Conservation (phyloP, 2,888 invertebrate genomes). For the Pseudeuparius sepicola region DNA sequence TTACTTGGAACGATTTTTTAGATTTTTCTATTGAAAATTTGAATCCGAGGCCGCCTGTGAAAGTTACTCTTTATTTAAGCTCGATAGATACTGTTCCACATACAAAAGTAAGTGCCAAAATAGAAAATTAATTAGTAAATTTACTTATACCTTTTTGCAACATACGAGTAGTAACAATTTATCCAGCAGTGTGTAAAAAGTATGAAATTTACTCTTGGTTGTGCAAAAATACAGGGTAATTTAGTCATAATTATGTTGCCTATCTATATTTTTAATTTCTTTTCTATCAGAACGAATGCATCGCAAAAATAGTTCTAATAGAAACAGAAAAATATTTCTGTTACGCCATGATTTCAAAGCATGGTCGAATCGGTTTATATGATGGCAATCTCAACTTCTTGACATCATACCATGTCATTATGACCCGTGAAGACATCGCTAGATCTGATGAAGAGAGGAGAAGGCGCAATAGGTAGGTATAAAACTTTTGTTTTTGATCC, state of each 20-base stretch:
- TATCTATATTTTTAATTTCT: too few relatives aligned
- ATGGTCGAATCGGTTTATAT: constrained; percentile 51
- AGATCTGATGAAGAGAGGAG: constrained; percentile 34
- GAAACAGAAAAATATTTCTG: constrained; percentile 50
- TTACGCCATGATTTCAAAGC: constrained; percentile 48
- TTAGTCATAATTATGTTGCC: too few relatives aligned
- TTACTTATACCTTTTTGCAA: too few relatives aligned
- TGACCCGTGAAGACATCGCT: constrained; percentile 43
- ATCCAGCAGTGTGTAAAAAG: too few relatives aligned
- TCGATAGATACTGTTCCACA: constrained; percentile 30
- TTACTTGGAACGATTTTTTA: constrained; percentile 37
- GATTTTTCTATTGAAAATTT: constrained; percentile 34
- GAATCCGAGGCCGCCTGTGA: constrained; percentile 19
- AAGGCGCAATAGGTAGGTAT: constrained; percentile 44
- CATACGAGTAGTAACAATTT: too few relatives aligned
- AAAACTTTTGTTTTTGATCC: constrained; percentile 3
- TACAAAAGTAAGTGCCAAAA: constrained; percentile 27
- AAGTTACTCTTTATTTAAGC: constrained; percentile 23
- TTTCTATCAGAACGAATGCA: constrained; percentile 51
- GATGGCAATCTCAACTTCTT: constrained; percentile 45
- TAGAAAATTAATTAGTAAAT: too few relatives aligned
- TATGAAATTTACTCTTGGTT: too few relatives aligned
- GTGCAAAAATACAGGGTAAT: too few relatives aligned
- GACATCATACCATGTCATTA: constrained; percentile 44
- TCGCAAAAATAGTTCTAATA: constrained; percentile 45